Evolutionary conservation across 1,140 invertebrate species (phyloP).

Genomic region (Drosophila albomicans): DNA sequence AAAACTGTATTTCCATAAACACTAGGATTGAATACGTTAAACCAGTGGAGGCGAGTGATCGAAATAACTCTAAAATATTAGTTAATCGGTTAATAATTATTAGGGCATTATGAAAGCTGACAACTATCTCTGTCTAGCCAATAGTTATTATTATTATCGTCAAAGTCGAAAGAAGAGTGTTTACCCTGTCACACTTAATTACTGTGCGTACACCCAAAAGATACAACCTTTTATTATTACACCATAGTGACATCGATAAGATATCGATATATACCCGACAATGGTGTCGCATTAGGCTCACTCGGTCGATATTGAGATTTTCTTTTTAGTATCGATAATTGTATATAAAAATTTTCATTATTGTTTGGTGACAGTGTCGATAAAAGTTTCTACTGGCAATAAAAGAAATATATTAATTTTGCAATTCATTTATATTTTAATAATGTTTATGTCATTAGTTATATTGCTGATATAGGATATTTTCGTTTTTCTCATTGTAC

Average conservation of each 20-base stretch:
- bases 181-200: constrained; percentile 5
- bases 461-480: constrained; percentile 4
- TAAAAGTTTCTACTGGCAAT: constrained; percentile 7
- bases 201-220: neutral
- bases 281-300: neutral
- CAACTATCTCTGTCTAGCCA: neutral
- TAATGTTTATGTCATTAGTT: constrained; percentile 17
- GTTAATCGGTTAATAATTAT: constrained; percentile 4
- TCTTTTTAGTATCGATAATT: constrained; percentile 10
- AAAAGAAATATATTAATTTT: neutral
- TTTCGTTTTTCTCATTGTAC: neutral
- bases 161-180: neutral
- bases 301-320: neutral
- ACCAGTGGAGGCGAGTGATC: constrained; percentile 19
- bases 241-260: constrained; percentile 1
- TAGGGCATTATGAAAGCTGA: neutral
- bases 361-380: constrained; percentile 8
- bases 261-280: neutral
- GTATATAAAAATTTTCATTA: neutral
- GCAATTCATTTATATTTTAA: neutral
- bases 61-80: constrained; percentile 25
- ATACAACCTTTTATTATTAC: constrained; percentile 9
- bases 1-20: neutral
- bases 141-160: neutral
- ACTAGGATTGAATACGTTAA: constrained; percentile 10